These are phyloP conservation scores for Harpalus rubripes DNA, from an alignment of 2,888 invertebrate species.

Conservation along the genomic window DNA sequence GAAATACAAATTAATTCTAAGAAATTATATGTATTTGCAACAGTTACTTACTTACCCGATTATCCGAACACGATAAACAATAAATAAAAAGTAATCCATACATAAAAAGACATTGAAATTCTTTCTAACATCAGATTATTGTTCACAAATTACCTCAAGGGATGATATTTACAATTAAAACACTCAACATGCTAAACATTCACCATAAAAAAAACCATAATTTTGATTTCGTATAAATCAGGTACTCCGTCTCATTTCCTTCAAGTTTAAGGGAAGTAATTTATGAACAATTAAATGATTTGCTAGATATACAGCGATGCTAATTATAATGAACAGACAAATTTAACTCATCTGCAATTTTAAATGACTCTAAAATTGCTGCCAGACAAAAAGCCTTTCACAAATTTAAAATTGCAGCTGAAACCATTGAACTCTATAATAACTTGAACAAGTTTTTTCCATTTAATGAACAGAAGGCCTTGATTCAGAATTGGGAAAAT, in stretches of 20 bases:
- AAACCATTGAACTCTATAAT: constrained; percentile 11
- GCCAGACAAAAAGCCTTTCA: neutral
- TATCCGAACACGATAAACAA: constrained; percentile 73
- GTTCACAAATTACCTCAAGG: constrained; percentile 40
- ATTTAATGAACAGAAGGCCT: too few relatives aligned
- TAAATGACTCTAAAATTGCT: neutral
- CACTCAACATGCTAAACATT: neutral
- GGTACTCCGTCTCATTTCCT: constrained; percentile 19
- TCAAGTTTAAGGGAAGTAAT: constrained; percentile 8
- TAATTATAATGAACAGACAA: constrained; percentile 59
- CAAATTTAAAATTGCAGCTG: constrained; percentile 62
- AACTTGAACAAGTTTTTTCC: too few relatives aligned
- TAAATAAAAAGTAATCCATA: constrained; percentile 58
- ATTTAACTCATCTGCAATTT: constrained; percentile 60
- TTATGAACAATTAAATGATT: constrained; percentile 23
- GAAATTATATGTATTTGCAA: constrained; percentile 58
- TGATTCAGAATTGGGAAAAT: too few relatives aligned
- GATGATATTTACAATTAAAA: constrained; percentile 16
- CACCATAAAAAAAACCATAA: neutral
- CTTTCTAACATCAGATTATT: constrained; percentile 33
- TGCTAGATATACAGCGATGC: constrained; percentile 58
- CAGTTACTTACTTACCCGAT: constrained; percentile 72
- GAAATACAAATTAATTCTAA: constrained; percentile 47
- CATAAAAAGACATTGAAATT: constrained; percentile 64
- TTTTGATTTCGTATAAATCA: constrained; percentile 26